Base-by-base conservation (phyloP, 1,140 invertebrate species). In the Laupala kohalensis region DNA sequence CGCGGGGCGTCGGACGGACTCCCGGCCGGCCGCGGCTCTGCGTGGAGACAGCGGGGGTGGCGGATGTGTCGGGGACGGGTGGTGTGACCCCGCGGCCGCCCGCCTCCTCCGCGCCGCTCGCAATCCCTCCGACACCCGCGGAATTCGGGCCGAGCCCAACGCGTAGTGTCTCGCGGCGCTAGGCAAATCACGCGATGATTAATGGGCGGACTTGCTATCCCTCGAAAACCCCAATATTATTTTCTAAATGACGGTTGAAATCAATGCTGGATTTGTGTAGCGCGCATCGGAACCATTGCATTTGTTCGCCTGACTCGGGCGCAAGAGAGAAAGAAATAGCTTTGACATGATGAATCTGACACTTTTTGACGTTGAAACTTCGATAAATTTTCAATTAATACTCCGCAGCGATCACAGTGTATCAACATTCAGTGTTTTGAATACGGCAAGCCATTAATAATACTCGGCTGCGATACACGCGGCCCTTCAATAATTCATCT, bases 301-400 rank as follows among this genome's bases (percentile, higher is more conserved):
- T 30, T 68, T 29, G n/a, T 68, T 30, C 27, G 67, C 23, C 27
- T 68, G 67, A 29, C 29, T 68, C 28, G 37, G 37, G 12, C 19
- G 15, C 53, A 53, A 15, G 53, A 25, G 15, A 64, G 26, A 64
- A 64, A 70, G 25, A 70, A 25, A 64, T 53, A 70, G 37, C 28
- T 15, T 24, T 30, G 37, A 30, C 69, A 64, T 70, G 69, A 70
- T 70, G 37, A 23, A 70, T 63, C 37, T 70, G 69, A 70, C 69
- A 70, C 69, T 70, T 70, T 70, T 70, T 70, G 69, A 70, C 63
- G 63, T 64, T 64, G 69, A 70, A 70, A 70, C 69, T 70, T 70
- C 69, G 63, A 70, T 70, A 70, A 70, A 70, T 70, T 70, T 70
- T 64, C 69, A 70, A 70, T 70, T 70, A 70, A 70, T 70, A 70